Evolutionary conservation across 2,113 vertebrate genomes (phyloP), one percentile per base, ranked within the genome.

Genomic region (Tragulus kanchil): DNA sequence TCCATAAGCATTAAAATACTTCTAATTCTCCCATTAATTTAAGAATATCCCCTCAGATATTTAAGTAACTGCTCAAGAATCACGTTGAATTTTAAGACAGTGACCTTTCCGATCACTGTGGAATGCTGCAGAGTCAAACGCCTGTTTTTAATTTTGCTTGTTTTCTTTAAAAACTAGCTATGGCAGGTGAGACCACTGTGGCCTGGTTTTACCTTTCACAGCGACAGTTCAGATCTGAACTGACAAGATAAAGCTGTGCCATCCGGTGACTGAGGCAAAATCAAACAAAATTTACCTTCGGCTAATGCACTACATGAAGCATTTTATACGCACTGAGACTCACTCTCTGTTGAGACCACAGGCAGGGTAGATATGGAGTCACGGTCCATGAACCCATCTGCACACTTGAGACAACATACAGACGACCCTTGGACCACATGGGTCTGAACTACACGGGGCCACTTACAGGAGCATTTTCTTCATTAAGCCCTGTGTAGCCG

Each of bases 111-210:
- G 61, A 59, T 83, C 64, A 26, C 65, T 17, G 4, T 1, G 21
- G 90, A 89, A 84, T 64, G 62, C 91, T 75, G 25, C 85, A 92
- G 71, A 95, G 36, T 3, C 67, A 64, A 64, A 28, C 42, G 31
- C 50, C 14, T 85, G 26, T 82, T 92, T 82, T 54, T 17, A 84
- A 77, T 48, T 95, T 42, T 56, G 28, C 52, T 77, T 56, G 77
- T 64, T 15, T 89, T 64, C 75, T 50, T 85, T 42, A 36, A 88
- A 89, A 67, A 92, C 88, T n/a, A 12, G 21, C 15, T 28, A 71
- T 1, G 15, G 31, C 71, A 48, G 1, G 45, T 82, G 59, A 85
- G 64, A 52, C 26, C 14, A 65, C 56, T 85, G 59, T 26, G 13
- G 36, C 75, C 84, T 36, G 75, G 28, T 42, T 59, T 87, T 52